Base-by-base conservation (phyloP, 2,888 invertebrate species). In the Trimorus sp. region DNA sequence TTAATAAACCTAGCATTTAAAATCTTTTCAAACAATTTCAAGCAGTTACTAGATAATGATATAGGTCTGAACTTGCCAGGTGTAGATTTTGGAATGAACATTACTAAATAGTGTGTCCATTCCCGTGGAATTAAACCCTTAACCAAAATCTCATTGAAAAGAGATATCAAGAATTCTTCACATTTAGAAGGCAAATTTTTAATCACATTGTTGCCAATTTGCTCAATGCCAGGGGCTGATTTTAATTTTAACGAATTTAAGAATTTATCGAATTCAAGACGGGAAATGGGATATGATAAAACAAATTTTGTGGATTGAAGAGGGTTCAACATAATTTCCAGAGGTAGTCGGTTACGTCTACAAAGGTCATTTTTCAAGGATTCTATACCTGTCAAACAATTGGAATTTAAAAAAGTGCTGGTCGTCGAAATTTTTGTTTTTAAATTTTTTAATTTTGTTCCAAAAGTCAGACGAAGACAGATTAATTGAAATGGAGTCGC, bases 391-490 rank as follows among this genome's bases (percentile, higher is more conserved):
- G n/a, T n/a, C n/a, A n/a, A n/a, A n/a, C n/a, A n/a, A n/a, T 49
- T 37, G 1, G 51, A 16, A n/a, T 63, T 51, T 7, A 63, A 15
- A 26, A 14, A 4, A 26, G 48, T 12, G 4, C 14, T 49, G 36
- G 15, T 65, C 42, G 45, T 60, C 12, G 6, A 3, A 16, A 40
- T 49, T 40, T 40, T 37, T 59, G 49, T 38, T 59, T 40, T 83
- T 65, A 38, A 82, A 79, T 1, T 45, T 15, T 51, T 76, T 84
- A 54, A 79, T 60, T 62, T 78, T 75, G 3, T 63, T 82, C 74
- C 69, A 6, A 70, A n/a, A n/a, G n/a, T n/a, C n/a, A n/a, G n/a
- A n/a, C n/a, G n/a, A n/a, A n/a, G n/a, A n/a, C n/a, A n/a, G 56
- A 16, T 42, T 58, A 2, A 7, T 7, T 14, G 11, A 51, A 2